These are phyloP conservation scores for Australoheros scitulus DNA, from an alignment of 2,113 vertebrate species.

Conservation along the genomic window DNA sequence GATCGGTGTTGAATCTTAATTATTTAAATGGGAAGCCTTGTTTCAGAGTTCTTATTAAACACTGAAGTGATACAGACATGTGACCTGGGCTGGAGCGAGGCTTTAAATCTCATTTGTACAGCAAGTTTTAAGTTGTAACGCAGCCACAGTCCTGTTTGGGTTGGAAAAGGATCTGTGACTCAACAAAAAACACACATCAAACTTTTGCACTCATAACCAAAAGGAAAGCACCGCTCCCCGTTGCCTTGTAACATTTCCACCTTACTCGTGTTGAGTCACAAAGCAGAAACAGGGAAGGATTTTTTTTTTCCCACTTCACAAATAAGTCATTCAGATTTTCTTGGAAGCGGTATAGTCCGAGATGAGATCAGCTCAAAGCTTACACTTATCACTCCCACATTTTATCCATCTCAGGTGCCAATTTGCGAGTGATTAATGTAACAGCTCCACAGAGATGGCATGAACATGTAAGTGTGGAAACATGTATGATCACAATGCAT, in stretches of 20 bases:
- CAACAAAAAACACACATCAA: slow-evolving; percentile 62
- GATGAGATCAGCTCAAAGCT: slow-evolving; percentile 62
- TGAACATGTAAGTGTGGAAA: not conserved
- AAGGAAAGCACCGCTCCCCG: slow-evolving; percentile 71
- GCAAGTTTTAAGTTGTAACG: slow-evolving; percentile 30
- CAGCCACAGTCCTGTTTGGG: slow-evolving; percentile 47
- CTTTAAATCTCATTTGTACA: slow-evolving; percentile 36
- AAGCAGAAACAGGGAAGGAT: slow-evolving; percentile 62
- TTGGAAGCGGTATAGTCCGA: slow-evolving; percentile 66
- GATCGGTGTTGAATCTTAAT: slow-evolving; percentile 5
- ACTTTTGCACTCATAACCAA: slow-evolving; percentile 56
- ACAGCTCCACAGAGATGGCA: slow-evolving; percentile 5
- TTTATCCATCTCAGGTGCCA: slow-evolving; percentile 22
- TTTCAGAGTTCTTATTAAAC: slow-evolving; percentile 27
- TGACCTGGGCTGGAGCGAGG: slow-evolving; percentile 19
- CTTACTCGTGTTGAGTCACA: slow-evolving; percentile 74
- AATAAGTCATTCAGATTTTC: slow-evolving; percentile 76
- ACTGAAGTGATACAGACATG: slow-evolving; percentile 34
- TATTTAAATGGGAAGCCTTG: slow-evolving; percentile 25
- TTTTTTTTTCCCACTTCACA: slow-evolving; percentile 68
- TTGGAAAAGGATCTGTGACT: slow-evolving; percentile 69
- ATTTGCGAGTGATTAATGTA: slow-evolving; percentile 11
- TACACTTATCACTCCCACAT: slow-evolving; percentile 52
- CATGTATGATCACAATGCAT: not conserved
- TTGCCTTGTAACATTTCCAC: slow-evolving; percentile 65